Percentiles rank a stretch among this genome's conserved stretches.
These are phyloP conservation scores for Lucilia cuprina DNA, from an alignment of 1,140 invertebrate species.

Conservation along the genomic window DNA sequence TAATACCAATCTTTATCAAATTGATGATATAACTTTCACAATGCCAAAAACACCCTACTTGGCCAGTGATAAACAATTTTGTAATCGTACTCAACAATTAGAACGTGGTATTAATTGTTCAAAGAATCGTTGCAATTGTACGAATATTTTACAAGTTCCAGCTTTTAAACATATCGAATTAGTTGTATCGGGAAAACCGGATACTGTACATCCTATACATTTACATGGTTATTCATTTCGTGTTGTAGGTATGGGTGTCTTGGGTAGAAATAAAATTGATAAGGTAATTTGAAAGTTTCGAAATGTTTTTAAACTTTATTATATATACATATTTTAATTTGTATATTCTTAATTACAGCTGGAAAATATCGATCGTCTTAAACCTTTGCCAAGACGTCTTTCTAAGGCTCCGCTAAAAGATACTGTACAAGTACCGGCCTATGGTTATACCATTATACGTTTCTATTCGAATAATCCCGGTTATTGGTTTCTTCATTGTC, in stretches of 20 bases:
- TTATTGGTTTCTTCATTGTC: conserved; percentile 60
- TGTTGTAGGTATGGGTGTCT: conserved; percentile 58
- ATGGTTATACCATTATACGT: conserved; percentile 55
- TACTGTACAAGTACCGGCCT: conserved; percentile 57
- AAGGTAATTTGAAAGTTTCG: not conserved
- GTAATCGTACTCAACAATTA: conserved; percentile 53
- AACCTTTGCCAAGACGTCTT: conserved; percentile 46
- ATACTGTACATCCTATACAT: conserved; percentile 53
- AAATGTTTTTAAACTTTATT: no score
- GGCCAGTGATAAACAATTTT: conserved; percentile 52
- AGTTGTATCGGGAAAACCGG: conserved; percentile 51
- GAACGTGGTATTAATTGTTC: conserved; percentile 50
- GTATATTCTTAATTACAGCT: conserved; percentile 46
- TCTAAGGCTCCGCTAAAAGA: conserved; percentile 54
- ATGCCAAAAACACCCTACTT: conserved; percentile 58
- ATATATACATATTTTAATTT: no score
- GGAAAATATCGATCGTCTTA: conserved; percentile 49
- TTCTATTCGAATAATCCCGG: conserved; percentile 56
- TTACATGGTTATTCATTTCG: conserved; percentile 58
- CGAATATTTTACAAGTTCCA: conserved; percentile 58
- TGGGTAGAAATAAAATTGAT: conserved; percentile 49
- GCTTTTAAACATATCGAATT: conserved; percentile 54
- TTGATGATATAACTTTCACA: conserved; percentile 56
- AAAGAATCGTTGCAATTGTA: conserved; percentile 50
- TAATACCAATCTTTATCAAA: conserved; percentile 54